phyloP scores from a whole-genome alignment of 2,888 invertebrate species.

The Tethea ocularis region DNA sequence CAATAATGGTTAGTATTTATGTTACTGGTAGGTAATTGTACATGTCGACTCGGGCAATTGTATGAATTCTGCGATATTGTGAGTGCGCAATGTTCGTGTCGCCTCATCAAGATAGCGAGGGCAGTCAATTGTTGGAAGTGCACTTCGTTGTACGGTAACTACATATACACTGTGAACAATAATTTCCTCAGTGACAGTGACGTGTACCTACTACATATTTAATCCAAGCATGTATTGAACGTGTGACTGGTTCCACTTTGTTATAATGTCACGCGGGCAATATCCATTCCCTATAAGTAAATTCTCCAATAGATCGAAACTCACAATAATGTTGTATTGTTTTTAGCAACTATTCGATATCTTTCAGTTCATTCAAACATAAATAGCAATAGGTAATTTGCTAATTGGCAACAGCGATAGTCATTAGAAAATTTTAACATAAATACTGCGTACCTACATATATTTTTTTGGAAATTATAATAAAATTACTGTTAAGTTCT shows the following conservation, averaged over 20 bases:
- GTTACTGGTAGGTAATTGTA: neutral
- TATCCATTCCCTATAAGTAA: neutral
- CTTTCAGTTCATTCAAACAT: too few relatives aligned
- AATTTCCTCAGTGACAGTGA: slow-evolving; percentile 41
- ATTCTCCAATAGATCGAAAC: neutral
- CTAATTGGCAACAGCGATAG: too few relatives aligned
- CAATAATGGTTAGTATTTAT: too few relatives aligned
- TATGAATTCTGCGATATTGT: neutral
- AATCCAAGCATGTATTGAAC: neutral
- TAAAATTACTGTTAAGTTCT: too few relatives aligned
- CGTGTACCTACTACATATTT: slow-evolving; percentile 10
- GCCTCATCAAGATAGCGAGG: slow-evolving; percentile 50
- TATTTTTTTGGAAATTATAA: too few relatives aligned
- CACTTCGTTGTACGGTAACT: slow-evolving; percentile 60
- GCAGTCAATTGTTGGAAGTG: slow-evolving; percentile 64
- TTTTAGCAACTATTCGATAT: too few relatives aligned
- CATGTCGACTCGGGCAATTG: neutral
- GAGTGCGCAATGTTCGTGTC: slow-evolving; percentile 51
- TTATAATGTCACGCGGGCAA: neutral
- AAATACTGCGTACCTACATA: too few relatives aligned
- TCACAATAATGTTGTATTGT: too few relatives aligned
- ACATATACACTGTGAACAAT: slow-evolving; percentile 33
- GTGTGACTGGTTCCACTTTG: neutral
- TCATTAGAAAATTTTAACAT: too few relatives aligned
- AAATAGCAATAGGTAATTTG: too few relatives aligned